Conservation (phyloP, 2,797 vertebrate genomes). For the Clarias fuscus region DNA sequence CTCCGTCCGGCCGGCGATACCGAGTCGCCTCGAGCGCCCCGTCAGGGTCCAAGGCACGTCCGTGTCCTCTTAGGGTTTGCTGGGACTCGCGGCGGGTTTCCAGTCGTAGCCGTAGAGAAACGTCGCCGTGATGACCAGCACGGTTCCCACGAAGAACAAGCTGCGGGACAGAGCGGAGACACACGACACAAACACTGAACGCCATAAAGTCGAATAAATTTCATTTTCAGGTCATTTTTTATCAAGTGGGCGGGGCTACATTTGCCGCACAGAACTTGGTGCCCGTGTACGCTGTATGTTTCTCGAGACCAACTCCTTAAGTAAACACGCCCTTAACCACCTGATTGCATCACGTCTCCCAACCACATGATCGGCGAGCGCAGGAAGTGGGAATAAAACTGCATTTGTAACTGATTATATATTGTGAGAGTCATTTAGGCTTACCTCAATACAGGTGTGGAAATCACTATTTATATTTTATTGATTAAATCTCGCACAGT, state of each 20-base stretch:
- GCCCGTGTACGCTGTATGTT: no score
- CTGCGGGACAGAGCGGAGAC: constrained; percentile 65
- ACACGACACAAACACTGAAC: not conserved
- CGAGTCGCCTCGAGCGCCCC: not conserved
- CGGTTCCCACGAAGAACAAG: constrained; percentile 89
- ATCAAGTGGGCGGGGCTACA: no score
- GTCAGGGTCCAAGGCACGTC: not conserved
- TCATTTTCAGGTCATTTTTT: no score
- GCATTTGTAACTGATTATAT: not conserved
- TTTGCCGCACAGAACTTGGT: not conserved
- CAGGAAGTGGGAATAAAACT: not conserved
- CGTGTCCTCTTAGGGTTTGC: constrained; percentile 74
- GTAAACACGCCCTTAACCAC: no score
- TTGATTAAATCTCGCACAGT: no score
- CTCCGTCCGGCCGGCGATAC: not conserved
- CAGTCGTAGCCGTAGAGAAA: constrained; percentile 93
- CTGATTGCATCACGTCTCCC: not conserved
- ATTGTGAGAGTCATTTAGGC: not conserved
- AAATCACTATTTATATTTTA: no score
- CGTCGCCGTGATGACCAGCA: constrained; percentile 92
- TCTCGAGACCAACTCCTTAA: no score
- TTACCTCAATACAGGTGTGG: not conserved
- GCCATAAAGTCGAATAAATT: not conserved
- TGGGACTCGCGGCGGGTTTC: constrained; percentile 79
- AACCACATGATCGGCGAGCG: not conserved